These are phyloP conservation scores for Prionailurus viverrinus DNA, from an alignment of 2,113 vertebrate genomes.

Conservation along the genomic window DNA sequence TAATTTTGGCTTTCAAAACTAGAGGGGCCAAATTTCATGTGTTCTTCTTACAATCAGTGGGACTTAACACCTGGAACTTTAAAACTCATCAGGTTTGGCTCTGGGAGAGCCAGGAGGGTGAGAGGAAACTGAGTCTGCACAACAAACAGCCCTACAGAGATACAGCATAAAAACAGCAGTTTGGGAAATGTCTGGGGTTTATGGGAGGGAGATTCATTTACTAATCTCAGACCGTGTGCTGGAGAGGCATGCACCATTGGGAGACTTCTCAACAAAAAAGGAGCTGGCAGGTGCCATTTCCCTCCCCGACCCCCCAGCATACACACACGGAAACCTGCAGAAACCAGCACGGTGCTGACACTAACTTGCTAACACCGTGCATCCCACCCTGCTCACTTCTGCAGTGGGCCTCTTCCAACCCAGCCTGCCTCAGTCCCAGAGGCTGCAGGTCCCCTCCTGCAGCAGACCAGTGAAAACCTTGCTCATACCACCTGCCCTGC, in stretches of 20 bases:
- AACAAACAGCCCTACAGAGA: not conserved
- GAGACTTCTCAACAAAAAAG: not conserved
- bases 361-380: not conserved
- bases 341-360: not conserved
- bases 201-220: not conserved
- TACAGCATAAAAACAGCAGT: not conserved
- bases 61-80: not conserved
- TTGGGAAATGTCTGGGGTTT: not conserved
- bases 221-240: not conserved
- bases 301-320: not conserved
- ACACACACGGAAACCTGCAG: not conserved
- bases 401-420: not conserved
- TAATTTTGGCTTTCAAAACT: not conserved
- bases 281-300: not conserved
- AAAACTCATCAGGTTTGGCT: not conserved
- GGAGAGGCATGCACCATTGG: not conserved
- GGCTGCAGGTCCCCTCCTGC: not conserved
- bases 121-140: not conserved
- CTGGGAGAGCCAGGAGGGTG: not conserved
- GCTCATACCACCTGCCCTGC: not conserved
- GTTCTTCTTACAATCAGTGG: not conserved
- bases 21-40: not conserved
- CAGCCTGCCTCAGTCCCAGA: not conserved
- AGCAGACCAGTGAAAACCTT: not conserved
- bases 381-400: not conserved